phyloP scores from a whole-genome alignment of 2,113 vertebrate genomes.

The Peromyscus californicus region DNA sequence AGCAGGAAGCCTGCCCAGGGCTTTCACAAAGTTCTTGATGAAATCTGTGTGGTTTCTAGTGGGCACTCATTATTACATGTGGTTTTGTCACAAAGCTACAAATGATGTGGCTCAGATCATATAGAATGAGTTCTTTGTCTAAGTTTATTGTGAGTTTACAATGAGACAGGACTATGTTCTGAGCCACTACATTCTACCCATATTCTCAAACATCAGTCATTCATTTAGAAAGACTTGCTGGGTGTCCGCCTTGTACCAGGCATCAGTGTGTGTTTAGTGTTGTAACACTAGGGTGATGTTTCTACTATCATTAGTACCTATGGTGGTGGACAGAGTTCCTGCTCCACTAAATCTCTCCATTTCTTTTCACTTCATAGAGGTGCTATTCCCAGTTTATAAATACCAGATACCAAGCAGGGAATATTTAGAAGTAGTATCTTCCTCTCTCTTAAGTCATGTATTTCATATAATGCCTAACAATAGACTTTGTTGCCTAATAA shows the following conservation, averaged over 20 bases:
- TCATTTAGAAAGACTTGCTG: neutral
- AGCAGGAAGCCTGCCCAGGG: neutral
- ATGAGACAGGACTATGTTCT: neutral
- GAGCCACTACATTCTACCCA: neutral
- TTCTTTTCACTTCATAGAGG: neutral
- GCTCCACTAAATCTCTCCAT: neutral
- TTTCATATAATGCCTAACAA: neutral
- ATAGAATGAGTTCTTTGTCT: neutral
- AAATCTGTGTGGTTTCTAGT: neutral
- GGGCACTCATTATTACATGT: neutral
- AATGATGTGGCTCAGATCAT: neutral
- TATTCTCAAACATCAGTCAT: neutral
- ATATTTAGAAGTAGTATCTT: neutral
- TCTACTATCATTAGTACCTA: neutral
- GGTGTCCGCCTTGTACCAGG: neutral
- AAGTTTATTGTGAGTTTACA: neutral
- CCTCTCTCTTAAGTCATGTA: neutral
- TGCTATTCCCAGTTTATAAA: neutral
- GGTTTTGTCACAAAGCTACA: neutral
- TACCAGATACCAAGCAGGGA: neutral
- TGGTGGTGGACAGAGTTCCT: neutral
- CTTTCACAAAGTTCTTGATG: neutral
- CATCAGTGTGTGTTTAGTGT: neutral
- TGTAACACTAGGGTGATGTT: neutral
- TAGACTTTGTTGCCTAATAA: neutral